Base-by-base conservation (phyloP, 2,888 invertebrate genomes). In the Cerastoderma edule region DNA sequence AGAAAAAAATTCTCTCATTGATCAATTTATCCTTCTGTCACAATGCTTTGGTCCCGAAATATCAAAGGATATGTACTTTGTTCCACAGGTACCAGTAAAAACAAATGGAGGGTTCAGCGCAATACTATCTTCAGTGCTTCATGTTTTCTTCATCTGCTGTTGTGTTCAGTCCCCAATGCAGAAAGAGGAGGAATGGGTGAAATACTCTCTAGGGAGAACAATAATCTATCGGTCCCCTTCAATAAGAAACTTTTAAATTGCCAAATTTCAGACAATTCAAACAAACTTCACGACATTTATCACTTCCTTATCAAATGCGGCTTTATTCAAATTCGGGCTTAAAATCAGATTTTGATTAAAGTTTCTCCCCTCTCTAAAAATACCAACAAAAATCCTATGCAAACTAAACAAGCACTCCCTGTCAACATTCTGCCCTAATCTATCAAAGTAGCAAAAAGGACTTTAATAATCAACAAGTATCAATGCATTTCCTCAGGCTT, bases 261-360 rank as follows among this genome's bases (percentile, higher is more conserved):
- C 35, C 39, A 56, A 46, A 68, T 46, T 60, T 22, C 60, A 69
- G 69, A 75, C 71, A 72, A 72, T 53, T 65, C 57, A 72, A 68
- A 72, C 74, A 78, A 78, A 71, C 78, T 27, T 44, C 22, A 22
- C 24, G 72, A 65, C 39, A 57, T 57, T 78, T 68, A 72, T 65
- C 71, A 71, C 74, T 67, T 56, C 50, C 72, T 75, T 74, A 78
- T 78, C 78, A 64, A 54, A 27, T 39, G 28, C 13, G 28, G 28
- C 35, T 50, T 56, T 46, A 53, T 65, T 56, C n/a, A 72, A 65
- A 64, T 44, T 19, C 44, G 35, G 46, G 16, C 39, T 8, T 10
- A 27, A 53, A 53, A 53, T 53, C 53, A 53, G 22, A 24, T 53
- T 24, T 53, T 53, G 53, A 53, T 53, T 53, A 53, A 53, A 53